These are phyloP conservation scores for Corvus cornix DNA, from an alignment of 2,113 vertebrate genomes.

Conservation along the genomic window DNA sequence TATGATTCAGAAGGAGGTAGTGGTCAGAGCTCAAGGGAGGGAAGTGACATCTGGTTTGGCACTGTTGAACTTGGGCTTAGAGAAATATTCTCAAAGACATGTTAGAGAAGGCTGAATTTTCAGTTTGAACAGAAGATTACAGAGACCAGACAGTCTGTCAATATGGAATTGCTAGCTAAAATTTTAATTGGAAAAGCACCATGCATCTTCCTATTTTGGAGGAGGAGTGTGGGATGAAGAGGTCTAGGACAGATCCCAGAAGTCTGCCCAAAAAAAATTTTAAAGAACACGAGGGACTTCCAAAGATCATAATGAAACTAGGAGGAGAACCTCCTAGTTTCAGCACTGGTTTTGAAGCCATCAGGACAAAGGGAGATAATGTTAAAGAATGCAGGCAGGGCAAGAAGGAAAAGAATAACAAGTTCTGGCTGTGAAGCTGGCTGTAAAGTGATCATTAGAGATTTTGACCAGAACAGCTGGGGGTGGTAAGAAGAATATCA, in stretches of 20 bases:
- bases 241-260: not conserved
- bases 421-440: not conserved
- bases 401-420: not conserved
- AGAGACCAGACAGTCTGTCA: not conserved
- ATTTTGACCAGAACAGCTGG: not conserved
- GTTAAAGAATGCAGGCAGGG: not conserved
- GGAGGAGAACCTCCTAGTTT: not conserved
- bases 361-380: not conserved
- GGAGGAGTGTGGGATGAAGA: not conserved
- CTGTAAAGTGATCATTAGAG: slow-evolving; percentile 6
- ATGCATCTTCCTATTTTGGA: not conserved
- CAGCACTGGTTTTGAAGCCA: not conserved
- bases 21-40: not conserved
- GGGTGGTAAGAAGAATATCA: not conserved
- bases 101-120: not conserved
- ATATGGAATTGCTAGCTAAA: not conserved
- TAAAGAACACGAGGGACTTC: not conserved
- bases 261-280: not conserved
- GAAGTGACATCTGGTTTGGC: not conserved
- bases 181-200: not conserved
- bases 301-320: not conserved
- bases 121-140: not conserved
- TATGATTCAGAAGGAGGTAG: not conserved
- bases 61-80: not conserved
- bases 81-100: not conserved